phyloP scores from a whole-genome alignment of 2,888 invertebrate species.

The Atrina japonica region DNA sequence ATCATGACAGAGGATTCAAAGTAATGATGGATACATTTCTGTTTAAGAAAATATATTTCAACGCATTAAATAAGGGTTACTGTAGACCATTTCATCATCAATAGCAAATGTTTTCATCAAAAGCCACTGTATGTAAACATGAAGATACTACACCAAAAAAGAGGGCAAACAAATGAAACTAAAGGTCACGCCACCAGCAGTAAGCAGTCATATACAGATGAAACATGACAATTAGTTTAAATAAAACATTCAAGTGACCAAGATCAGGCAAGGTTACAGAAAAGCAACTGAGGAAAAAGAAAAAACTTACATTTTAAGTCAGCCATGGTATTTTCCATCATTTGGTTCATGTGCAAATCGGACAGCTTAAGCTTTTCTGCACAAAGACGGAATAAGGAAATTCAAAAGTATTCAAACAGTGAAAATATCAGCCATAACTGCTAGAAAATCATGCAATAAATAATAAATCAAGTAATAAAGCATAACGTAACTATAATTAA shows the following conservation, averaged over 20 bases:
- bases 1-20: no score
- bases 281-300: slow-evolving; percentile 6
- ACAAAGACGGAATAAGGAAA: slow-evolving; percentile 48
- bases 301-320: slow-evolving; percentile 78
- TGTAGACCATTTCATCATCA: no score
- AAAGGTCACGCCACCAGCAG: not conserved
- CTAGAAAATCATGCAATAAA: no score
- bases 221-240: no score
- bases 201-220: not conserved
- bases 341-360: slow-evolving; percentile 79
- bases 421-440: no score
- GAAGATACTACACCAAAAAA: not conserved
- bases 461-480: no score
- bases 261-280: not conserved
- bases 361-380: slow-evolving; percentile 78
- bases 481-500: not conserved
- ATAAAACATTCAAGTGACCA: not conserved
- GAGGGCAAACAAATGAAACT: not conserved
- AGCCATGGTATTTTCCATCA: slow-evolving; percentile 78
- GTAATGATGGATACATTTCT: no score
- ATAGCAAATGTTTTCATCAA: no score
- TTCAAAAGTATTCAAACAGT: no score
- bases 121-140: not conserved
- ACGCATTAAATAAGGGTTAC: no score
- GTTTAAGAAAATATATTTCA: no score